These are phyloP conservation scores for Caenorhabditis imperialis DNA, from an alignment of 2,888 invertebrate genomes.

Conservation along the genomic window DNA sequence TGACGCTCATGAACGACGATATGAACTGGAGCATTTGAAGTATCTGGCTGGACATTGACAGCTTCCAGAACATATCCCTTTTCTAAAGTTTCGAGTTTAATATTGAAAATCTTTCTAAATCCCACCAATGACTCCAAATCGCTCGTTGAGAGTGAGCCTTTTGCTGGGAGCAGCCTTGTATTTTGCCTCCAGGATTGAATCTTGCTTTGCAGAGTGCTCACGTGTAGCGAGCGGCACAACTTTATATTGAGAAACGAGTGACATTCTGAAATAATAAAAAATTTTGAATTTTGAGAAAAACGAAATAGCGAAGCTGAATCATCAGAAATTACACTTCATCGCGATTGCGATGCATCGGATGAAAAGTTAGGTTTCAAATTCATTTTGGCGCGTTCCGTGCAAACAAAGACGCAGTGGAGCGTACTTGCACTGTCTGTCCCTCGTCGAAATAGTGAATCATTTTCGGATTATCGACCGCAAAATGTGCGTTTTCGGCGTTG, in stretches of 20 bases:
- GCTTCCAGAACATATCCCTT: constrained; percentile 28
- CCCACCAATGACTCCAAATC: constrained; percentile 37
- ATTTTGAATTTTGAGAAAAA: not conserved
- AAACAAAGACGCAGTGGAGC: constrained; percentile 25
- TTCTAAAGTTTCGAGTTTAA: constrained; percentile 17
- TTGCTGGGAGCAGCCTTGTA: constrained; percentile 1
- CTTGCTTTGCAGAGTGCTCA: constrained; percentile 19
- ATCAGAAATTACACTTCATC: too few relatives aligned
- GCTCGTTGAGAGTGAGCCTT: constrained; percentile 43
- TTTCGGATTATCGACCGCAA: constrained; percentile 56
- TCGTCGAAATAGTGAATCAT: constrained; percentile 42
- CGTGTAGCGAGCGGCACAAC: constrained; percentile 11
- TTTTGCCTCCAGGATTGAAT: constrained; percentile 23
- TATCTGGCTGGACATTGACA: not conserved
- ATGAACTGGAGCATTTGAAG: constrained; percentile 1
- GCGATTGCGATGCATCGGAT: not conserved
- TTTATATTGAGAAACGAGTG: constrained; percentile 13
- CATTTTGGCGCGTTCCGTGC: constrained; percentile 17
- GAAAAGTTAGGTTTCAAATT: constrained; percentile 7
- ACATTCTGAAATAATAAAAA: constrained; percentile 16
- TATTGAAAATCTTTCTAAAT: not conserved
- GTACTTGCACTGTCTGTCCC: constrained; percentile 10
- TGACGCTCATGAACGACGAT: constrained; percentile 8
- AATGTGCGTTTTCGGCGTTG: constrained; percentile 32
- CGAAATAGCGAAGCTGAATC: not conserved